Conservation (phyloP, 2,797 vertebrate species). For the Anas flavirostris region DNA sequence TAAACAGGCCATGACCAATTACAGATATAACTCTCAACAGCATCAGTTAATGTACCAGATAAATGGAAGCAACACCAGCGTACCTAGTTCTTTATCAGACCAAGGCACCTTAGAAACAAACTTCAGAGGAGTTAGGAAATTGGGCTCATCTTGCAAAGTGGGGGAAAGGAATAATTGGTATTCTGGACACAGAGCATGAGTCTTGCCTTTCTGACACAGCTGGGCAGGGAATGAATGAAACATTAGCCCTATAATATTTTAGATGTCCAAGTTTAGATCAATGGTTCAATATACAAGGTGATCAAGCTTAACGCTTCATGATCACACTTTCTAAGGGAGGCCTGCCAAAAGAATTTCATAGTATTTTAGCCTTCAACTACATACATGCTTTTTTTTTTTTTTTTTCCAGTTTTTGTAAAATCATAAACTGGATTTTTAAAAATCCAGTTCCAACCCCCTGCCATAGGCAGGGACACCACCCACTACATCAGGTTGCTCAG, state of each 20-base stretch:
- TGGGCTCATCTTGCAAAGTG: background rate
- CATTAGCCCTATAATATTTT: background rate
- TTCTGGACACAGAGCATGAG: background rate
- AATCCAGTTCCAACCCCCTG: too few relatives aligned
- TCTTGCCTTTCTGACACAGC: background rate
- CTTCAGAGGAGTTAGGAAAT: background rate
- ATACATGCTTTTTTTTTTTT: background rate
- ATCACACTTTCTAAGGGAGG: background rate
- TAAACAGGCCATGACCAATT: constrained; percentile 14
- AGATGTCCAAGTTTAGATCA: background rate
- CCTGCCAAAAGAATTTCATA: background rate
- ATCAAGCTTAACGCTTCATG: background rate
- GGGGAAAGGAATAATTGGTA: background rate
- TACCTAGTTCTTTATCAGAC: background rate
- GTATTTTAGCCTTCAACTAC: background rate
- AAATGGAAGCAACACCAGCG: background rate
- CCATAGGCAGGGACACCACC: too few relatives aligned
- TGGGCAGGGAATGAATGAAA: background rate
- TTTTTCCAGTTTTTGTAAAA: too few relatives aligned
- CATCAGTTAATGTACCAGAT: background rate
- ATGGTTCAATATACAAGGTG: background rate
- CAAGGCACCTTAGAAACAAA: background rate
- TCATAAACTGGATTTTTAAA: too few relatives aligned
- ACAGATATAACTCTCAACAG: background rate
- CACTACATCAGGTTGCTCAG: too few relatives aligned